A percentile compares a stretch with the other conserved stretches of the same genome.
Conservation (phyloP, 2,113 vertebrate species). For the Psammodynastes pulverulentus region DNA sequence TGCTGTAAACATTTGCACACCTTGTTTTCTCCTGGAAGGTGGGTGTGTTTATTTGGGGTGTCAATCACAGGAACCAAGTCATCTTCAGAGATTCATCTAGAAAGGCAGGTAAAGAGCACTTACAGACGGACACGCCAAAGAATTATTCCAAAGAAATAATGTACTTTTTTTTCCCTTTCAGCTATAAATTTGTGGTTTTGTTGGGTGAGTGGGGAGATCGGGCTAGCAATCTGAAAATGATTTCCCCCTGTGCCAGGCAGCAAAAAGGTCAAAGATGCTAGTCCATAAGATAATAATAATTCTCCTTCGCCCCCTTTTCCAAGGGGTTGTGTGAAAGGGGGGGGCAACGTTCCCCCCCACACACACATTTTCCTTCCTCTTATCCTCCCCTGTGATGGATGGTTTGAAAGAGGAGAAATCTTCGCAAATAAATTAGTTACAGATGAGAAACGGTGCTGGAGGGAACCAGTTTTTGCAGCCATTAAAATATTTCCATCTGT, state of each 20-base stretch:
- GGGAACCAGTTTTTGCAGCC: background rate
- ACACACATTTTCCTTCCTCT: background rate
- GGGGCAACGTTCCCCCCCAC: background rate
- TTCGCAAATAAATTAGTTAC: conserved; percentile 43
- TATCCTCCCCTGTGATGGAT: conserved; percentile 15
- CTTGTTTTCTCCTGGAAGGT: background rate
- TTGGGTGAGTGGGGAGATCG: rapidly evolving
- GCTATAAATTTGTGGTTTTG: background rate
- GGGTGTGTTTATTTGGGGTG: background rate
- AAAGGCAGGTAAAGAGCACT: background rate
- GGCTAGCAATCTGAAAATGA: background rate
- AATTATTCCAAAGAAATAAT: background rate
- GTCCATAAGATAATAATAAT: background rate
- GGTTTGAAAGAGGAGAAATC: conserved; percentile 47
- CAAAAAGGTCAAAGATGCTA: background rate
- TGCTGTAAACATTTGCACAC: background rate
- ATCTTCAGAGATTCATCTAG: background rate
- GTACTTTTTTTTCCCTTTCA: background rate
- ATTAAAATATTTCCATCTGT: conserved; percentile 18
- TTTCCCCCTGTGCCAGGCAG: background rate
- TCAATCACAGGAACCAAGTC: background rate
- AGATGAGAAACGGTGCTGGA: conserved; percentile 40
- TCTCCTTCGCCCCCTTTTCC: background rate
- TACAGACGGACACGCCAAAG: background rate
- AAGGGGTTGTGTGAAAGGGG: background rate